phyloP scores from a whole-genome alignment of 2,797 vertebrate genomes.

The Philypnodon macrostomus region DNA sequence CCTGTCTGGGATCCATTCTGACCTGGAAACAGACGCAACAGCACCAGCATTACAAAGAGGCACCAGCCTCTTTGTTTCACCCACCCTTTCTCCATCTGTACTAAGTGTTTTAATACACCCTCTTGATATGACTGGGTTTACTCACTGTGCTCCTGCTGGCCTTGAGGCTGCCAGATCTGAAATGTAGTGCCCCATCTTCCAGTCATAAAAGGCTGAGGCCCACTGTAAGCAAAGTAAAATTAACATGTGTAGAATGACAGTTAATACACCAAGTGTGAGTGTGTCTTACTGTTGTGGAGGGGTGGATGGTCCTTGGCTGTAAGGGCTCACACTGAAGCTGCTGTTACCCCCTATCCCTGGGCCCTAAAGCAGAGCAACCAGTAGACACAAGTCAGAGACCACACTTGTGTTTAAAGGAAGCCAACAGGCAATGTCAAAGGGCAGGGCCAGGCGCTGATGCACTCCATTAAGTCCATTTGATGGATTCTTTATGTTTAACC shows the following conservation, averaged over 20 bases:
- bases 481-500: slow-evolving; percentile 79
- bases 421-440: slow-evolving; percentile 73
- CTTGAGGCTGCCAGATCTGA: slow-evolving; percentile 95
- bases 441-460: slow-evolving; percentile 62
- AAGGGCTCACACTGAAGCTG: slow-evolving; percentile 89
- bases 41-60: slow-evolving; percentile 41
- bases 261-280: neutral
- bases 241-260: slow-evolving; percentile 1
- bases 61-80: slow-evolving; percentile 24
- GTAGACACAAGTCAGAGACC: slow-evolving; percentile 60
- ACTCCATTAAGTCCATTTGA: slow-evolving; percentile 79
- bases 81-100: slow-evolving; percentile 24
- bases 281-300: slow-evolving; percentile 94
- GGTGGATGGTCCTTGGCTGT: slow-evolving; percentile 88
- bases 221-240: slow-evolving; percentile 67
- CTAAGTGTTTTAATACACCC: neutral
- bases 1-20: slow-evolving; percentile 76
- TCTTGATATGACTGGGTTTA: slow-evolving; percentile 20
- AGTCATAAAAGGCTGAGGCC: slow-evolving; percentile 91
- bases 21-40: slow-evolving; percentile 74
- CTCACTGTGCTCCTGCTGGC: slow-evolving; percentile 95
- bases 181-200: slow-evolving; percentile 96
- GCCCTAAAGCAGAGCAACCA: slow-evolving; percentile 76
- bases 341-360: slow-evolving; percentile 84
- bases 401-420: slow-evolving; percentile 68